Percentiles rank a stretch among this genome's conserved stretches.
Evolutionary conservation across 2,888 invertebrate species (phyloP).

Genomic region (Erynnis tages): DNA sequence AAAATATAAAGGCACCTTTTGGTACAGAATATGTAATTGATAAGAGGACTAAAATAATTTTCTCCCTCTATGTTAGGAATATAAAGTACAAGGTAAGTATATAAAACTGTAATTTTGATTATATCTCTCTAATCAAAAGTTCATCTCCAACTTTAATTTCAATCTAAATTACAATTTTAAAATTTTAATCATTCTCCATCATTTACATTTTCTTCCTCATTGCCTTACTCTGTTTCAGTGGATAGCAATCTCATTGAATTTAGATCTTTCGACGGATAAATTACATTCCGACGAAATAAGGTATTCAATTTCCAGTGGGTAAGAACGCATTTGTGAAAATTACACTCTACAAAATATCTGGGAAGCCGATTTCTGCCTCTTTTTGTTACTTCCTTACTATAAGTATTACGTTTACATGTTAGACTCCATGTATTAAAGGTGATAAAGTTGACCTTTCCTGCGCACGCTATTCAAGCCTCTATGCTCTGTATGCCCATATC

Average conservation of each 20-base stretch:
- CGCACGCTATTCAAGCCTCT: too few species aligned
- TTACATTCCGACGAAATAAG: conserved; percentile 19
- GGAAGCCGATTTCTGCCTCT: not conserved
- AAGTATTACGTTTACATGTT: not conserved
- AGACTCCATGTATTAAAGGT: too few species aligned
- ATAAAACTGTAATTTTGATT: too few species aligned
- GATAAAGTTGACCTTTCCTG: too few species aligned
- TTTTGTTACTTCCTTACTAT: not conserved
- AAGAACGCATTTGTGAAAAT: conserved; percentile 9
- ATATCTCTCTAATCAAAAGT: not conserved
- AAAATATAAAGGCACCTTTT: too few species aligned
- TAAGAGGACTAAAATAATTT: too few species aligned
- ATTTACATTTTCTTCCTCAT: conserved; percentile 9
- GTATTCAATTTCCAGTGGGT: conserved; percentile 21
- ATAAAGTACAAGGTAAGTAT: too few species aligned
- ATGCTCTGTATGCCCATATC: too few species aligned
- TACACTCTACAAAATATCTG: conserved; percentile 3
- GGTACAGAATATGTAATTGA: too few species aligned
- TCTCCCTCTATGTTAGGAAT: too few species aligned
- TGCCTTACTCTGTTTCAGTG: not conserved
- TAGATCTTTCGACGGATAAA: conserved; percentile 21
- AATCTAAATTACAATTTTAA: not conserved
- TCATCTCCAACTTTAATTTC: not conserved
- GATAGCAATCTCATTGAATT: conserved; percentile 10
- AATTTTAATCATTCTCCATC: not conserved